Percentiles rank a stretch among this genome's conserved stretches.
Conservation (phyloP, 2,113 vertebrate species). For the Callospermophilus lateralis region DNA sequence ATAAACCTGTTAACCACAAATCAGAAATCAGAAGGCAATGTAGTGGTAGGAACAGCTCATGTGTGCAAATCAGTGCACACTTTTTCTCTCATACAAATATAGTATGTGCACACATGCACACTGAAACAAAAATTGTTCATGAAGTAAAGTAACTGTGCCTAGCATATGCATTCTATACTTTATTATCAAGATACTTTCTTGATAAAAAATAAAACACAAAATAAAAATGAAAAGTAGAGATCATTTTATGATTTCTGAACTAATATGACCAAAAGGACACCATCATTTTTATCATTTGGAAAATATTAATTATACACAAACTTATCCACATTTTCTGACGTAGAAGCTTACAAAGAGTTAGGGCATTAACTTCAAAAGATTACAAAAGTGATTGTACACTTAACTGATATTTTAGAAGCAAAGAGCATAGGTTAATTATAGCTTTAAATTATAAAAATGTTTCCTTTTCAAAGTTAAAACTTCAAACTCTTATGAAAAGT, state of each 20-base stretch:
- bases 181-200: background rate
- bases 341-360: background rate
- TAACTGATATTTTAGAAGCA: constrained; percentile 40
- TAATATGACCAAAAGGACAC: background rate
- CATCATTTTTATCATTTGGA: background rate
- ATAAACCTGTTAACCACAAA: background rate
- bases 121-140: background rate
- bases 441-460: constrained; percentile 23
- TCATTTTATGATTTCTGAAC: background rate
- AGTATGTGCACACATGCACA: too few species aligned
- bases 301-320: constrained; percentile 17
- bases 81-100: background rate
- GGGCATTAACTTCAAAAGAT: background rate
- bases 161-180: background rate
- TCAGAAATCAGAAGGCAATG: background rate
- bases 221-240: background rate
- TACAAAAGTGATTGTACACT: background rate
- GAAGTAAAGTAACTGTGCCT: background rate
- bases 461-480: constrained; percentile 52
- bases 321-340: background rate
- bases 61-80: too few species aligned
- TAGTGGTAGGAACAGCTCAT: background rate
- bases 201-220: background rate
- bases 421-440: constrained; percentile 26
- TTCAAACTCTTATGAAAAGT: constrained; percentile 28